phyloP scores from a whole-genome alignment of 2,113 vertebrate genomes.

The Copsychus sechellarum region DNA sequence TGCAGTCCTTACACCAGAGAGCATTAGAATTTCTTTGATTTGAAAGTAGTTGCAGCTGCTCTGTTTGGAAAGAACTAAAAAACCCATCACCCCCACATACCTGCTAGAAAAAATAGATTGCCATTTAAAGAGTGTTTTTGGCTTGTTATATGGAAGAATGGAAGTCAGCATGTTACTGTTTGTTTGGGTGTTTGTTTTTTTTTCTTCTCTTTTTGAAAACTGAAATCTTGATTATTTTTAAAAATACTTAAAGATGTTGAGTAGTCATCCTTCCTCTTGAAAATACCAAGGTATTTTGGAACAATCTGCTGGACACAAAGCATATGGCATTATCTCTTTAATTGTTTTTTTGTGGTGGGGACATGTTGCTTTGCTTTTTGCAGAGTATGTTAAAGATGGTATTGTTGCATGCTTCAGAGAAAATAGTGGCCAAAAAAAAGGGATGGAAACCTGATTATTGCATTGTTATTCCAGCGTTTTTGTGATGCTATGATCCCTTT shows the following conservation, averaged over 20 bases:
- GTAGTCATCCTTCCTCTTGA: background rate
- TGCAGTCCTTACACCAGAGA: background rate
- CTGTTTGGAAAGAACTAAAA: background rate
- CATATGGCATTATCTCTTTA: background rate
- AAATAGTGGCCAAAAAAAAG: background rate
- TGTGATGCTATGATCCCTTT: background rate
- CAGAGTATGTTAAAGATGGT: background rate
- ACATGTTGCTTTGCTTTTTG: background rate
- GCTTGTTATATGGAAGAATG: background rate
- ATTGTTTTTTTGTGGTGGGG: background rate
- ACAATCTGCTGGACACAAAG: background rate
- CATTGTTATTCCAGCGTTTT: background rate
- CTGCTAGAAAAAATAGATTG: background rate
- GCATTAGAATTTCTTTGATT: background rate
- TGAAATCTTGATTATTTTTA: background rate
- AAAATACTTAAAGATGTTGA: background rate
- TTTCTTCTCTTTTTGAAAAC: background rate
- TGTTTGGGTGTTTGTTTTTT: background rate
- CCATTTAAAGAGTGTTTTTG: background rate
- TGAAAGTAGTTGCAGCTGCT: background rate
- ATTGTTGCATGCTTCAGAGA: background rate
- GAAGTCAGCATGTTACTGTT: background rate
- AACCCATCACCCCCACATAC: background rate
- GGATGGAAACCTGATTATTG: background rate
- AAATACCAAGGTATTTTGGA: background rate